Conservation (phyloP, 2,113 vertebrate genomes). For the Pelecanus crispus region DNA sequence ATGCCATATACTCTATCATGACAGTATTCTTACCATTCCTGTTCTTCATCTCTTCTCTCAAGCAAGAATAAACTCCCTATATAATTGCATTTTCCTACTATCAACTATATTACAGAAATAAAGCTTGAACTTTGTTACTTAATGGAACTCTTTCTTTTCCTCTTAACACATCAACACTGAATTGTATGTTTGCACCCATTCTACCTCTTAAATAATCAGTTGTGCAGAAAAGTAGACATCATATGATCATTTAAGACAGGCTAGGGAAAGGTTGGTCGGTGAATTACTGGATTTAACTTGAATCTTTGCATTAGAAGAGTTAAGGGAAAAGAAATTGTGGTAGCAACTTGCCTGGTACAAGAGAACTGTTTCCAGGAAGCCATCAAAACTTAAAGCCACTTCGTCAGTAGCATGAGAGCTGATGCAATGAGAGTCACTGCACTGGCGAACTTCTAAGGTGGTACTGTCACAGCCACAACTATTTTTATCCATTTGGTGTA, state of each 20-base stretch:
- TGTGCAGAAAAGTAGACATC: background rate
- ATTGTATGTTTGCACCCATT: background rate
- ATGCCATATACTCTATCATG: background rate
- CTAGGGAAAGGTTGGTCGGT: background rate
- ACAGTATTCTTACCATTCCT: background rate
- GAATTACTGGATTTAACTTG: background rate
- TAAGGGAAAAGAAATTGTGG: background rate
- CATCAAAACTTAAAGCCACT: background rate
- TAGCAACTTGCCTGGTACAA: background rate
- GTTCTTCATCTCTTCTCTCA: background rate
- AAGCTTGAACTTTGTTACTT: background rate
- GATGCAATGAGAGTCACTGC: background rate
- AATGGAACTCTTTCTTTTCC: background rate
- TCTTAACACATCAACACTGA: background rate
- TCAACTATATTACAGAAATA: background rate
- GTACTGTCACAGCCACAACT: background rate
- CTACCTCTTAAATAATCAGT: background rate
- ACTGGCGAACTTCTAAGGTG: background rate
- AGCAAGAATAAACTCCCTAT: background rate
- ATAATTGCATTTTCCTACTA: background rate
- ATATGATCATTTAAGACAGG: background rate
- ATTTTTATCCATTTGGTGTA: background rate
- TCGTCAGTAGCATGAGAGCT: background rate
- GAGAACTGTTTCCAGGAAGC: fast-evolving
- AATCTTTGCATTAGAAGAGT: background rate